These are phyloP conservation scores for Anticlea derivata DNA, from an alignment of 2,888 invertebrate species.

Conservation along the genomic window DNA sequence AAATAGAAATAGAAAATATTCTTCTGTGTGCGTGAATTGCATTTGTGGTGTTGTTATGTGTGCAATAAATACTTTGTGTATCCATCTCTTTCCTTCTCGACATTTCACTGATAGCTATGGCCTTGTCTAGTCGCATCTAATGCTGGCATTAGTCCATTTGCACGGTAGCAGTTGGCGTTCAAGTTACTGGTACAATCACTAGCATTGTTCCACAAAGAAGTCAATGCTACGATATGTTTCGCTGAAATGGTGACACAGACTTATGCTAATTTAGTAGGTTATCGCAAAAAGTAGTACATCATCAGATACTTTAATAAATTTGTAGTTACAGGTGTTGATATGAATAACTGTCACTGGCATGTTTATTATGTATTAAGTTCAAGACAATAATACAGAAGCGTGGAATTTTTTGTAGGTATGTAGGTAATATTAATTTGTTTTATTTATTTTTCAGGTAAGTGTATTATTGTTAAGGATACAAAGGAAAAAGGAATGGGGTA, in stretches of 20 bases:
- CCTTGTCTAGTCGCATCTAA: slow-evolving; percentile 85
- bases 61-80: slow-evolving; percentile 80
- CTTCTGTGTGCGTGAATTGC: slow-evolving; percentile 71
- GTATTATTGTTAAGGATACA: slow-evolving; percentile 26
- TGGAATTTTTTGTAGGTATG: neutral
- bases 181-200: slow-evolving; percentile 55
- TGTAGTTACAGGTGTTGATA: slow-evolving; percentile 62
- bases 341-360: slow-evolving; percentile 52
- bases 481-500: neutral
- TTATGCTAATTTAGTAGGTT: slow-evolving; percentile 53
- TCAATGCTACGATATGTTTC: slow-evolving; percentile 3
- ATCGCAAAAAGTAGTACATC: slow-evolving; percentile 24
- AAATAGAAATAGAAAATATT: slow-evolving; percentile 79
- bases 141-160: slow-evolving; percentile 79
- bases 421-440: neutral
- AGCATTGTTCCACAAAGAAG: slow-evolving; percentile 19
- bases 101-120: slow-evolving; percentile 83
- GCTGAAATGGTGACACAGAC: slow-evolving; percentile 32
- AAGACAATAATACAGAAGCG: neutral
- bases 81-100: slow-evolving; percentile 82
- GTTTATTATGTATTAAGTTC: slow-evolving; percentile 43
- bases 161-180: slow-evolving; percentile 44
- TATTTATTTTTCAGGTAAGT: slow-evolving; percentile 73
- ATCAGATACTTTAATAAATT: neutral
- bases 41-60: slow-evolving; percentile 75